Conservation (phyloP, 2,797 vertebrate species). For the Oreochromis mossambicus region DNA sequence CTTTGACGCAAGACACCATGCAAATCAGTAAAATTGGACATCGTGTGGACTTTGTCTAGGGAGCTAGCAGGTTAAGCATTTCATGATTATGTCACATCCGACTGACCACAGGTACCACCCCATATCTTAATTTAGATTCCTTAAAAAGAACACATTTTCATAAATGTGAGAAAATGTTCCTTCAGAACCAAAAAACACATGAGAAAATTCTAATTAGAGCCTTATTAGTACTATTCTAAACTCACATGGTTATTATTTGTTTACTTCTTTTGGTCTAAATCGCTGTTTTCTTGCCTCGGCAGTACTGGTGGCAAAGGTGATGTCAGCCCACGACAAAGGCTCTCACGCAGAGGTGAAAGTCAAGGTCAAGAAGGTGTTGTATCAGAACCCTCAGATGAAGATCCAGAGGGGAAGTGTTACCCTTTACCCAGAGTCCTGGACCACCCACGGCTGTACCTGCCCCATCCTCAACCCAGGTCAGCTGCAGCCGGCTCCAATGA, state of each 20-base stretch:
- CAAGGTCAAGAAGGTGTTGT: slow-evolving; percentile 87
- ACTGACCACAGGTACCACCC: not conserved
- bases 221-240: not conserved
- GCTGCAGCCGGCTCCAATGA: slow-evolving; percentile 4
- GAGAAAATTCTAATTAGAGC: not conserved
- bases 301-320: slow-evolving; percentile 87
- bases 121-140: not conserved
- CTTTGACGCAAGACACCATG: not conserved
- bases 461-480: slow-evolving; percentile 91
- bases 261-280: not conserved
- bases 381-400: slow-evolving; percentile 81
- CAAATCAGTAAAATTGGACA: not conserved
- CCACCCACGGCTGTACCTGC: slow-evolving; percentile 87
- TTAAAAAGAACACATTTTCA: not conserved
- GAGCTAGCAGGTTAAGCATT: not conserved
- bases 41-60: not conserved
- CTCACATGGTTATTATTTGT: not conserved
- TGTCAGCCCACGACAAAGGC: slow-evolving; percentile 90
- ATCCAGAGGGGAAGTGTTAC: slow-evolving; percentile 77
- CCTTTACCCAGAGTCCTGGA: slow-evolving; percentile 91
- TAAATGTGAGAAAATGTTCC: not conserved
- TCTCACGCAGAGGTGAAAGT: slow-evolving; percentile 92
- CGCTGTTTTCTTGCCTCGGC: not conserved
- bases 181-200: not conserved
- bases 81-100: not conserved